Base-by-base conservation (phyloP, 1,140 invertebrate genomes). In the Philaenus spumarius region DNA sequence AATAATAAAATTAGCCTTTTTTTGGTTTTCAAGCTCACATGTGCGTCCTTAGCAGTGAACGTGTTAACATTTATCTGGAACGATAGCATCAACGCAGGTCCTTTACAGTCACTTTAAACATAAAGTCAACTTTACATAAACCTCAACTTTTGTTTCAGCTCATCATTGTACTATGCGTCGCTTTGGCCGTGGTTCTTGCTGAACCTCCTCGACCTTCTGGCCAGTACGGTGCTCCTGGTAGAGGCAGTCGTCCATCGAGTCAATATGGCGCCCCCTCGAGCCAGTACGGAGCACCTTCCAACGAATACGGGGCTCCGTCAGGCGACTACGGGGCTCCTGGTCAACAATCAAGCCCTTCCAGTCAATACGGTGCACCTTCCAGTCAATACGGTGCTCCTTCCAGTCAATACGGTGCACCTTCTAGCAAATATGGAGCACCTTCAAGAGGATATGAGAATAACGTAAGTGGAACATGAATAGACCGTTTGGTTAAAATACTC, bases 331-430 rank as follows among this genome's bases (percentile, higher is more conserved):
- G 69, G 2, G 67, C 67, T 19, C 47, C 57, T 47, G 46, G 48
- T 15, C 34, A 22, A 5, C 24, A 24, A 17, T 50, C 56, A 11
- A 67, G 1, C 66, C 67, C n/a, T 48, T 57, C 19, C 45, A 54
- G 30, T n/a, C 64, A 64, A 40, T 66, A 66, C 55, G 71, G 69
- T 3, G 67, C 67, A n/a, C 47, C 57, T 47, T 19, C 63, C 64
- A 46, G 66, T 55, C 55, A 65, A 37, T 70, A 71, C 43, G 67
- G 67, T 34, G 56, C 67, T 35, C 65, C 64, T 39, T 65, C 67
- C 14, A 60, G 62, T 43, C 47, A 64, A 37, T 70, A 70, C 42
- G 68, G 68, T 39, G 57, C 67, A 30, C 66, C 69, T 2, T 51
- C 40, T 11, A 19, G 52, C 23, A 39, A 60, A 19, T 60, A 60